Base-by-base conservation (phyloP, 1,140 invertebrate genomes). In the Pantala flavescens region DNA sequence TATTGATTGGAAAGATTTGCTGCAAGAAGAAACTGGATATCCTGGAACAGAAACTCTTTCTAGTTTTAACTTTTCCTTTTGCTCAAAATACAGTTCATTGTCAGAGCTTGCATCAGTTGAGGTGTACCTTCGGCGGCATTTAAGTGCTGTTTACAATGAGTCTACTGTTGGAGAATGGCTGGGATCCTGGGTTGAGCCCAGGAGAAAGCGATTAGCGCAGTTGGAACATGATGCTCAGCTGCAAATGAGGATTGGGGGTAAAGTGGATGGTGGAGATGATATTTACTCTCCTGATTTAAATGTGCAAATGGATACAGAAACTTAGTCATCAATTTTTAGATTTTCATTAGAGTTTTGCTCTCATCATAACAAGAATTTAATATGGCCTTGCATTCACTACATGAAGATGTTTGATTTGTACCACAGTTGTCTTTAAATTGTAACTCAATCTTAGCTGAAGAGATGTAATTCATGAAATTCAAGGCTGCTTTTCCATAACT, bases 111-210 rank as follows among this genome's bases (percentile, higher is more conserved):
- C 84, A 36, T 83, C 84, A 0, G 74, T 88, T 10, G 87, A 88
- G 79, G 82, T 81, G 42, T 87, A 85, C 77, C 76, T 88, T 75
- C 82, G 82, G 74, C 78, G 82, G 43, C 82, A 86, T 78, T 82
- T 88, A 82, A 84, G 86, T 77, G 79, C 80, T 24, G 81, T 85
- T 43, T 87, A 85, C 74, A 87, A 85, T 74, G 77, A 80, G 10
- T 80, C 84, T 3, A 86, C 83, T 36, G 81, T 86, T 12, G 85
- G 87, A 16, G 87, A 88, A 78, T 86, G 87, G 83, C 78, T 87
- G 3, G 85, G 85, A 11, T 86, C 86, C 23, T 83, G 86, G 75
- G 79, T 88, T 24, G 79, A 82, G 7, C 86, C 86, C 0, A 81
- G 86, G 42, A 85, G 84, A 77, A 79, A 82, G 63, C 83, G 84